Base-by-base conservation (phyloP, 64 coral and sea anemone species). In the Actinia tenebrosa region DNA sequence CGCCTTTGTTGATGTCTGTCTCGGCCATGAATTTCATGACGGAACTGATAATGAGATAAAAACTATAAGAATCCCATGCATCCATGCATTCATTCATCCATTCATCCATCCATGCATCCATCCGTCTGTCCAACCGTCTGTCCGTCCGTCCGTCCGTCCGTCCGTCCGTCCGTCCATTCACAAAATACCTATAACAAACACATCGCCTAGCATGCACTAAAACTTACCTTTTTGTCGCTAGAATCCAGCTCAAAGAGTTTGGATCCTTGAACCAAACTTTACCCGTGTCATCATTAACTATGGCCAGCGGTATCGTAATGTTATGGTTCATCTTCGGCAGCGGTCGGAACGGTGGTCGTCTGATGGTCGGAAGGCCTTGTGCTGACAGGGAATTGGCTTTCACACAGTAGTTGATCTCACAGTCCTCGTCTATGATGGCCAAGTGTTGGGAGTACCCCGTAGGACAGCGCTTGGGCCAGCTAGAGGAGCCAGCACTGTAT, bases 371-470 rank as follows among this genome's bases (percentile, higher is more conserved):
- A 42, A 98, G 82, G 44, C 89, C 92, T 26, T 92, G 83, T 20
- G 8, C 75, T 59, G 87, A 89, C 71, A 94, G 80, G 7, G 83
- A 45, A 60, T 98, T 92, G 3, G 89, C 59, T 71, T 90, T 94
- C 4, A 92, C 84, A 64, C 95, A 98, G 55, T 89, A 98, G 50
- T 89, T 72, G 20, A 98, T 94, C 80, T 94, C 95, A 61, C 95
- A 98, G 45, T 94, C 85, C 26, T 91, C 85, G 19, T 98, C 95
- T 25, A 98, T 92, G 46, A 91, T 59, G 3, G 89, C 96, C 16
- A 98, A 77, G 45, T 98, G 96, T 52, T 98, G 96, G 56, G 96
- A 90, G 66, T 86, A 98, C 10, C 96, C 96, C 5, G 79, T 91
- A 30, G 95, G 95, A 83, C 95, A 98, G 11, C 80, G 80, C 53